Base-by-base conservation (phyloP, 2,113 vertebrate species). In the Phycodurus eques region DNA sequence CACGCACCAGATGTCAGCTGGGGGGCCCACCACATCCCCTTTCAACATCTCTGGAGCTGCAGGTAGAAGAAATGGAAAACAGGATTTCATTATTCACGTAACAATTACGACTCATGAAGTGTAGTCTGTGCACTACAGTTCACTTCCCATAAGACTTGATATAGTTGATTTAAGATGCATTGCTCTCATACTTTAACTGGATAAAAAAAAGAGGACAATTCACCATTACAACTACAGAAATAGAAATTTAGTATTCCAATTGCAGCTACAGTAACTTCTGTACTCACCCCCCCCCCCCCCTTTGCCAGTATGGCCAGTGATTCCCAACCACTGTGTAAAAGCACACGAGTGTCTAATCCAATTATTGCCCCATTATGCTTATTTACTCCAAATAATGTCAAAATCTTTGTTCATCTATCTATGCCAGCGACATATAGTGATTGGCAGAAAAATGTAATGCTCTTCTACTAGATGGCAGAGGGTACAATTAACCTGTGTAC, bases 31-130 rank as follows among this genome's bases (percentile, higher is more conserved):
- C 0, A 96, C 94, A 66, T 98, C 98, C 12, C 97, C 97, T 81
- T 95, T 99, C 87, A 98, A 90, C 96, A 99, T 96, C 87, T 99
- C 98, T 5, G 98, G 98, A 54, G 98, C 98, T 99, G 71, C 65
- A 81, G 60, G 49, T 74, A 73, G 46, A 73, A 77, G 27, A 83
- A 80, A 81, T 47, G n/a, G 56, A 17, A 56, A 60, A 69, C 27
- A 31, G 9, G 31, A 10, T 20, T 42, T 74, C 12, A 54, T 49
- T 44, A 62, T 12, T 68, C 11, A 56, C 10, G 46, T 19, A 31
- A 14, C 63, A 63, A 77, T 67, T n/a, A n/a, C 14, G 51, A 44
- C 33, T 60, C 20, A 27, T 57, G 33, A 66, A 33, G 22, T 31
- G 56, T 22, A 11, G 12, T 49, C 12, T 65, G 44, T 61, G 43